These are phyloP conservation scores for Crypturellus undulatus DNA, from an alignment of 2,113 vertebrate species.

Conservation along the genomic window DNA sequence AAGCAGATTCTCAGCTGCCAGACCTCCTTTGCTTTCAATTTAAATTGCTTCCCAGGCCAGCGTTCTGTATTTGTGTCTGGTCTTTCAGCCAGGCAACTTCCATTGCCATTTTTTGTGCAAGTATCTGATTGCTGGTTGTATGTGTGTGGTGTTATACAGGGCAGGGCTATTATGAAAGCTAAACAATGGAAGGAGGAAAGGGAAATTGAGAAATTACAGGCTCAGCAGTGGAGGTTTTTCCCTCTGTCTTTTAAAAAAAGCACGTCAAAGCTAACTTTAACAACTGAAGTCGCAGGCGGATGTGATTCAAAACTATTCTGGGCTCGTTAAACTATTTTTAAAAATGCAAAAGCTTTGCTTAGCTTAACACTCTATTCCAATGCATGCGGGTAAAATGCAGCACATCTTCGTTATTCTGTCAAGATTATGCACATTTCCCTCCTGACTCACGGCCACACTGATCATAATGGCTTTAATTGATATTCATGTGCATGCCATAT, in stretches of 20 bases:
- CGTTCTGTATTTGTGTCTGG: not conserved
- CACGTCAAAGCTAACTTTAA: not conserved
- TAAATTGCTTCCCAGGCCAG: not conserved
- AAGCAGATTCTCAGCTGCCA: not conserved
- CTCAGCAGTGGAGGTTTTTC: not conserved
- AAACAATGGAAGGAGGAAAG: not conserved
- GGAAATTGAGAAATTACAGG: not conserved
- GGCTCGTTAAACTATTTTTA: constrained; percentile 46
- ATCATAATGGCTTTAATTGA: constrained; percentile 75
- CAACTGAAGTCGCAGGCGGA: constrained; percentile 20
- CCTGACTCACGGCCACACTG: constrained; percentile 48
- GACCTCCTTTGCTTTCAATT: not conserved
- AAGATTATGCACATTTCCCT: constrained; percentile 69
- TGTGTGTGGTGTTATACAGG: not conserved
- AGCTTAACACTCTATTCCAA: constrained; percentile 18
- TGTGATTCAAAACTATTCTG: constrained; percentile 37
- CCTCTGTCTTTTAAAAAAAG: not conserved
- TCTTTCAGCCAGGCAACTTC: not conserved
- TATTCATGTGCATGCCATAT: constrained; percentile 73
- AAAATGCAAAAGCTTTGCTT: constrained; percentile 50
- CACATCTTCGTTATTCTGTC: constrained; percentile 31
- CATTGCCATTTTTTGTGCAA: not conserved
- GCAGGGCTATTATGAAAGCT: not conserved
- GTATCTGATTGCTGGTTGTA: not conserved
- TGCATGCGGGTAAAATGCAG: constrained; percentile 30